Conservation (phyloP, 2,113 vertebrate genomes). For the Hyla sarda region DNA sequence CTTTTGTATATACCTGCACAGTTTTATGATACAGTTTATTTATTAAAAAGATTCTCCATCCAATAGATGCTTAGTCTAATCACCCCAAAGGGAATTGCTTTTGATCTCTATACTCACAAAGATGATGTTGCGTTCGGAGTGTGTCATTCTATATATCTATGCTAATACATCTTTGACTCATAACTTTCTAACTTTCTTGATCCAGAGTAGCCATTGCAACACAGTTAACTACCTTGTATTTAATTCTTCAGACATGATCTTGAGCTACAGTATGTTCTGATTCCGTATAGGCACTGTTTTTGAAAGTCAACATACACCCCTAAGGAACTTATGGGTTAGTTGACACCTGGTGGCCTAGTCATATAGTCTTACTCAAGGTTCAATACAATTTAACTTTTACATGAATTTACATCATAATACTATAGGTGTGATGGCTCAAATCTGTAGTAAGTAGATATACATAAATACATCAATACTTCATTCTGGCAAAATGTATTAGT, state of each 20-base stretch:
- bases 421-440: too few relatives aligned
- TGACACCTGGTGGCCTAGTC: not conserved
- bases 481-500: too few relatives aligned
- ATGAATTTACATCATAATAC: too few relatives aligned
- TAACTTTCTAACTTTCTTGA: not conserved
- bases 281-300: not conserved
- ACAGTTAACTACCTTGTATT: not conserved
- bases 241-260: not conserved
- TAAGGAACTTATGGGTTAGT: not conserved
- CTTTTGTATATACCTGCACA: not conserved
- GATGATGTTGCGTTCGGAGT: not conserved
- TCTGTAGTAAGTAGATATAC: too few relatives aligned
- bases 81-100: too few relatives aligned
- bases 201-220: too few relatives aligned
- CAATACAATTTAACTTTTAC: too few relatives aligned
- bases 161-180: not conserved
- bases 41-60: not conserved
- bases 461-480: too few relatives aligned
- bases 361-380: too few relatives aligned
- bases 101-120: not conserved
- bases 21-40: not conserved
- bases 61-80: not conserved
- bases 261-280: not conserved
- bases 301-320: not conserved
- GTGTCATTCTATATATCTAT: not conserved